Percentiles rank a stretch among this genome's conserved stretches.
Evolutionary conservation across 2,113 vertebrate genomes (phyloP).

Genomic region (Conger conger): DNA sequence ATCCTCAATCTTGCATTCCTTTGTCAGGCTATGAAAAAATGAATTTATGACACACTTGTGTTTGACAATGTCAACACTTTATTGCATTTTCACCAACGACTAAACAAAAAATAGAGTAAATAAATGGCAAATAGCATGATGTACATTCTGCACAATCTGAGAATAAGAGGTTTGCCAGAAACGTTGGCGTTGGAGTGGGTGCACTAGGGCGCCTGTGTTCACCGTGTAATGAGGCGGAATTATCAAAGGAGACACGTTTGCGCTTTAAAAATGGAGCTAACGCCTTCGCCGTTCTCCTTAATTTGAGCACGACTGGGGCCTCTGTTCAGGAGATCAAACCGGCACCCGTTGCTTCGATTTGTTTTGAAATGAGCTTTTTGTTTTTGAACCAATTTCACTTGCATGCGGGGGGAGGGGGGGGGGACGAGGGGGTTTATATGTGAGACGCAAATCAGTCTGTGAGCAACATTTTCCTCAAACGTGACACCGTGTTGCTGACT

Average conservation of each 20-base stretch:
- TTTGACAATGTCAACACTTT: no score
- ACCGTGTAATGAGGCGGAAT: neutral
- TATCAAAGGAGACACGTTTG: conserved; percentile 20
- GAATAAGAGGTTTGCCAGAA: neutral
- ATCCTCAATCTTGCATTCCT: no score
- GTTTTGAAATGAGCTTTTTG: neutral
- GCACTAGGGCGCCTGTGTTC: neutral
- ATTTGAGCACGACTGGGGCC: conserved; percentile 41
- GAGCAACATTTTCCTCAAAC: neutral
- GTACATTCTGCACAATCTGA: neutral
- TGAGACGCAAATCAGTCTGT: neutral
- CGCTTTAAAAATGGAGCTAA: conserved; percentile 23
- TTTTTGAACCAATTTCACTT: conserved; percentile 7
- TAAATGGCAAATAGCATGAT: neutral
- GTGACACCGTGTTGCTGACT: neutral
- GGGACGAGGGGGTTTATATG: neutral
- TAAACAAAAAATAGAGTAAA: no score
- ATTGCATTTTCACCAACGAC: no score
- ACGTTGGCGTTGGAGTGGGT: neutral
- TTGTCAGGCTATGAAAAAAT: no score
- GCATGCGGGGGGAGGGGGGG: neutral
- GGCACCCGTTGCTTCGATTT: conserved; percentile 4
- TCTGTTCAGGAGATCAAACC: neutral
- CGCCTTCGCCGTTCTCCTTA: conserved; percentile 33
- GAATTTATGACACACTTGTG: no score